A percentile compares a stretch with the other conserved stretches of the same genome.
phyloP scores from a whole-genome alignment of 2,797 vertebrate genomes.

The Anguilla marmorata region DNA sequence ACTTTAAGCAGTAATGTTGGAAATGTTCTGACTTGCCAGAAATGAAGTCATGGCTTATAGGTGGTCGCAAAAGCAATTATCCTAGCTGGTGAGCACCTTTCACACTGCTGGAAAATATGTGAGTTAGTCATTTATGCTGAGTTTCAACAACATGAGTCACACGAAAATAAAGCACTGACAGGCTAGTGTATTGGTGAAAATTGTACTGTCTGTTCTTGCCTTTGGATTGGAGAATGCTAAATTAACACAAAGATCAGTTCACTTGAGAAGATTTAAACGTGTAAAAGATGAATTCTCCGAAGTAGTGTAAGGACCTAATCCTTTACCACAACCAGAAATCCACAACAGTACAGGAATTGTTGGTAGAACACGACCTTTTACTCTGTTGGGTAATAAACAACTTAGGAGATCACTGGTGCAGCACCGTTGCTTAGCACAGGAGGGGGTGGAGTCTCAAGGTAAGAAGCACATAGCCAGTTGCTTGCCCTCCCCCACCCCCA shows the following conservation, averaged over 20 bases:
- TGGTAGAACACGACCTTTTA: not conserved
- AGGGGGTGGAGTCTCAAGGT: not conserved
- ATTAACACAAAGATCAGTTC: not conserved
- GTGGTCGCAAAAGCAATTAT: not conserved
- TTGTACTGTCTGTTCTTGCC: not conserved
- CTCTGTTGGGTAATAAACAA: not conserved
- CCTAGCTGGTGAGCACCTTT: not conserved
- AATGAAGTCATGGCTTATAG: not conserved
- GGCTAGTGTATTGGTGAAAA: not conserved
- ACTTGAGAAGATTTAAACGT: not conserved
- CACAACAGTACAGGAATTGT: not conserved
- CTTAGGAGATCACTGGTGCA: not conserved
- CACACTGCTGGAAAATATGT: not conserved
- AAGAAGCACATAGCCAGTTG: not conserved
- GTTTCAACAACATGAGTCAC: not conserved
- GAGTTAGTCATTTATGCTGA: not conserved
- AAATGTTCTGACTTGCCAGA: constrained; percentile 12
- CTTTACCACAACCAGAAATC: not conserved
- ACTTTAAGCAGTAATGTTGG: not conserved
- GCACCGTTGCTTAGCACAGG: not conserved
- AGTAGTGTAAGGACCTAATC: not conserved
- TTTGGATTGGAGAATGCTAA: not conserved
- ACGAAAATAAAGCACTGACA: not conserved
- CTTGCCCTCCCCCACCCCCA: not conserved
- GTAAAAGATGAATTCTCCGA: not conserved